A percentile compares a stretch with the other conserved stretches of the same genome.
phyloP scores from a whole-genome alignment of 2,113 vertebrate genomes.

The Chionomys nivalis region DNA sequence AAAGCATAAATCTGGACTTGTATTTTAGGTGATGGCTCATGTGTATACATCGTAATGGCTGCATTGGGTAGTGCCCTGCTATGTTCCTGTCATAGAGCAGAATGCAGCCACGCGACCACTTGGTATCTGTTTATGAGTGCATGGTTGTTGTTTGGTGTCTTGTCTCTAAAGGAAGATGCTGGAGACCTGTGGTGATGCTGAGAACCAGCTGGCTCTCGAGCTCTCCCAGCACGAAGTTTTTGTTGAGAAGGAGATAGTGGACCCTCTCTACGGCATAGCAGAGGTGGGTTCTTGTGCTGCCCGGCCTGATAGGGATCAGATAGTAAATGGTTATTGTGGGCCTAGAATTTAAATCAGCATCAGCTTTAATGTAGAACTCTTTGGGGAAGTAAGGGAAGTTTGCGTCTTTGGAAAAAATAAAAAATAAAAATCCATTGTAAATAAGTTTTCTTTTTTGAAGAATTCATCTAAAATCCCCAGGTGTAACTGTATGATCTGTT shows the following conservation, averaged over 20 bases:
- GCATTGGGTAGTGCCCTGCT: accelerated
- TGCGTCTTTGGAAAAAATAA: background rate
- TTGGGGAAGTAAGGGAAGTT: background rate
- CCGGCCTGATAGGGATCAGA: accelerated
- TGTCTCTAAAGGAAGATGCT: slow-evolving; percentile 93
- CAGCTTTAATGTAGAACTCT: background rate
- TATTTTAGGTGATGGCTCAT: background rate
- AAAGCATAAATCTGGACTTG: background rate
- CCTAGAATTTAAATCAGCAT: background rate
- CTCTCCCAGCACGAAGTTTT: slow-evolving; percentile 95
- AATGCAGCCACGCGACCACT: accelerated
- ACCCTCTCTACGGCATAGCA: slow-evolving; percentile 92
- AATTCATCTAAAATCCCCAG: background rate
- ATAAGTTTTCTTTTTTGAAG: background rate
- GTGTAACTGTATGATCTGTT: background rate
- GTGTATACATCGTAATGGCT: background rate
- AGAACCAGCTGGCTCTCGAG: slow-evolving; percentile 95
- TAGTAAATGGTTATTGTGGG: accelerated
- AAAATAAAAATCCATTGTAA: background rate
- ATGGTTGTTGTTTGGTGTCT: background rate
- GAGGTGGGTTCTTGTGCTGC: slow-evolving; percentile 87
- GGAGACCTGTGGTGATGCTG: slow-evolving; percentile 95
- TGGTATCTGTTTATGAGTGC: background rate
- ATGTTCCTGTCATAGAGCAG: too few species aligned
- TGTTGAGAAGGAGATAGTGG: slow-evolving; percentile 95